These are phyloP conservation scores for Hypothenemus hampei DNA, from an alignment of 1,140 invertebrate species.

Conservation along the genomic window DNA sequence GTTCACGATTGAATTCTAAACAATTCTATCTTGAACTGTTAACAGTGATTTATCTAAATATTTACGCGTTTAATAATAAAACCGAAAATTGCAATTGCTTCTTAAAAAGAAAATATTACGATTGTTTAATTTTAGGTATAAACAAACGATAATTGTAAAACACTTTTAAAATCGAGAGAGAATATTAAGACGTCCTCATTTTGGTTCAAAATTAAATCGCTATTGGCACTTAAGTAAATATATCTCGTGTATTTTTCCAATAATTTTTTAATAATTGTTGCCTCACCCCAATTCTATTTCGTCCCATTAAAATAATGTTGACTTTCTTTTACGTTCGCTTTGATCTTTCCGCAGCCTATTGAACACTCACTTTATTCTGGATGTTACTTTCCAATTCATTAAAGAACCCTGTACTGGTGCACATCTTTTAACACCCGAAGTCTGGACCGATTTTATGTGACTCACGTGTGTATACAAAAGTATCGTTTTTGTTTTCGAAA, in stretches of 20 bases:
- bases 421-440: slow-evolving; percentile 37
- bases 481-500: slow-evolving; percentile 13
- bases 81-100: slow-evolving; percentile 9
- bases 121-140: slow-evolving; percentile 9
- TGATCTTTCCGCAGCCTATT: slow-evolving; percentile 38
- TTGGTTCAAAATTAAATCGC: background rate
- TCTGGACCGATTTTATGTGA: slow-evolving; percentile 39
- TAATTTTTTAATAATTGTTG: background rate
- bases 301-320: slow-evolving; percentile 25
- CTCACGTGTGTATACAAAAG: slow-evolving; percentile 39
- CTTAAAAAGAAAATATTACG: slow-evolving; percentile 20
- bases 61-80: slow-evolving; percentile 13
- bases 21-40: no score
- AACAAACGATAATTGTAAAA: slow-evolving; percentile 21
- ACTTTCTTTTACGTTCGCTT: slow-evolving; percentile 32
- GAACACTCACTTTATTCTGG: slow-evolving; percentile 36
- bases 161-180: slow-evolving; percentile 6
- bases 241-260: background rate
- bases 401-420: slow-evolving; percentile 34
- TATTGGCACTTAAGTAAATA: background rate
- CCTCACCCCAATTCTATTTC: background rate
- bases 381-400: slow-evolving; percentile 37
- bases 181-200: background rate
- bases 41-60: slow-evolving; percentile 23
- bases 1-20: no score